Evolutionary conservation across 2,797 vertebrate genomes (phyloP), one percentile per base, ranked within the genome.

Genomic region (Mallotus villosus): DNA sequence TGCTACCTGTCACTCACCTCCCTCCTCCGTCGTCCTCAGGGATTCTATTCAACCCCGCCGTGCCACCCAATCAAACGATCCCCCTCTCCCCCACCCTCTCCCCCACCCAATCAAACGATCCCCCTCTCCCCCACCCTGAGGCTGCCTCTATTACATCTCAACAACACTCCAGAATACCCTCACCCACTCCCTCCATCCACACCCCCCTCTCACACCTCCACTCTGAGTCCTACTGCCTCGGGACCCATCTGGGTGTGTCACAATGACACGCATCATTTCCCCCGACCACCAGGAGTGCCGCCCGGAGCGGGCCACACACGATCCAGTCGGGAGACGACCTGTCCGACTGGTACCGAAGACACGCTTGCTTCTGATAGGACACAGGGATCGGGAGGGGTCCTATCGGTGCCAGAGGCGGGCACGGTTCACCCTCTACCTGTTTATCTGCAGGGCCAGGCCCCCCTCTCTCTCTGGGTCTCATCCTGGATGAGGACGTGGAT

Each of bases 181-280:
- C 27, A 8, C 16, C 7, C 29, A n/a, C 46, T 32, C 37, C 37
- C 9, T 41, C 37, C 37, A 8, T 11, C 37, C 9, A 11, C 7
- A 8, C 9, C 0, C 9, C 37, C 9, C 37, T 11, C 37, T 11
- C 9, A 11, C 37, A 22, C 74, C 81, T 82, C 72, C 66, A 55
- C 76, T 66, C 32, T 32, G 32, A 32, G 4, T 32, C 32, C 32
- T 7, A 7, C 76, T 29, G 76, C 86, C 74, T 53, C 58, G 7
- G 80, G 86, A 72, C 88, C 90, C 89, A 90, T 89, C 86, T 91
- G 88, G 82, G 78, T 80, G 76, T 84, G 82, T 89, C 78, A 79
- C 86, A 85, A 88, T 90, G 77, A 87, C 87, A 89, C 84, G 88
- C 88, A 84, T 88, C 86, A 87, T 85, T 87, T 87, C 84, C 67